These are phyloP conservation scores for Hemaris fuciformis DNA, from an alignment of 2,888 invertebrate genomes.

Conservation along the genomic window DNA sequence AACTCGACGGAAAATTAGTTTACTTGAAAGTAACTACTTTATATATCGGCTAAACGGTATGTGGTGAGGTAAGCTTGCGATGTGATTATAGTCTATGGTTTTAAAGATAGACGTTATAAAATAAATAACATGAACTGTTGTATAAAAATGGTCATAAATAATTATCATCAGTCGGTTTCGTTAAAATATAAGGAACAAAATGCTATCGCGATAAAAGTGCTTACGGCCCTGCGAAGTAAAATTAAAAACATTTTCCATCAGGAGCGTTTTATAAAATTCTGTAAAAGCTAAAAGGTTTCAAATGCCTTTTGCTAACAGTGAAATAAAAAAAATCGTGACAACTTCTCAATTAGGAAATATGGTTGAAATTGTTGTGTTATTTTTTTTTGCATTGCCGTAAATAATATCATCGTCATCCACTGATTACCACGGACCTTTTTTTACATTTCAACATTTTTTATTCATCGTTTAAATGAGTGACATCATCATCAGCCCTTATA, in stretches of 20 bases:
- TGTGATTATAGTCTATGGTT: background rate
- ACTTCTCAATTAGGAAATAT: no score
- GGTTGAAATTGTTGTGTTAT: no score
- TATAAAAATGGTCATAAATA: no score
- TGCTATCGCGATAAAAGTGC: background rate
- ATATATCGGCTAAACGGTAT: background rate
- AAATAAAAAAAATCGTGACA: background rate
- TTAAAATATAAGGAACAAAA: background rate
- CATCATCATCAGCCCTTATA: no score
- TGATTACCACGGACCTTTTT: no score
- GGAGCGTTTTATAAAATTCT: background rate
- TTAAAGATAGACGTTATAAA: background rate
- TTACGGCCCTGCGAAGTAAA: background rate
- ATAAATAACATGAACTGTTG: no score
- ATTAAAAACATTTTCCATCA: background rate
- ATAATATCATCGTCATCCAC: no score
- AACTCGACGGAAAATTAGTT: conserved; percentile 26
- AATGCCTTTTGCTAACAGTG: background rate
- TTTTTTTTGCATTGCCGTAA: no score
- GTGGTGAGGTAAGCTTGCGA: background rate
- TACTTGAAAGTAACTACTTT: conserved; percentile 4
- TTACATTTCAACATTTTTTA: no score
- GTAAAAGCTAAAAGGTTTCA: background rate
- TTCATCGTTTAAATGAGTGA: no score
- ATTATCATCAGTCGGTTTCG: no score